Evolutionary conservation across 2,797 vertebrate species (phyloP).

Genomic region (Cichlasoma orientale): DNA sequence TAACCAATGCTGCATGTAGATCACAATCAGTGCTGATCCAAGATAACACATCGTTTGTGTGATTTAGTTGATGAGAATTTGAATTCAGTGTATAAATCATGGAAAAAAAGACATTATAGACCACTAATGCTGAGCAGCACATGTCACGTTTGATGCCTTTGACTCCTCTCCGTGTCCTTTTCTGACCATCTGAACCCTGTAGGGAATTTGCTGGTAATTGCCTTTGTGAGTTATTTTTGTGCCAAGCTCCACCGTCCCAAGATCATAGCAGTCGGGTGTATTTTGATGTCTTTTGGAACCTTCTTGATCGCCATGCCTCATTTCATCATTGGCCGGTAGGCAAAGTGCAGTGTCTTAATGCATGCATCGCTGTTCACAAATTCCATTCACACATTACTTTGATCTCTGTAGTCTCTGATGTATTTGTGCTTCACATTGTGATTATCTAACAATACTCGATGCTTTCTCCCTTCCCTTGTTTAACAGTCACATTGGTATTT

Average conservation of each 20-base stretch:
- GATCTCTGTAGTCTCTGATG: constrained; percentile 9
- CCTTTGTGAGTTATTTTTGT: constrained; percentile 95
- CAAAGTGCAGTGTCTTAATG: background rate
- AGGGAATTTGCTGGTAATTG: constrained; percentile 94
- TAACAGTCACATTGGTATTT: constrained; percentile 73
- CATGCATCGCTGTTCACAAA: background rate
- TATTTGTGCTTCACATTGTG: constrained; percentile 28
- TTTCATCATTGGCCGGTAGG: constrained; percentile 91
- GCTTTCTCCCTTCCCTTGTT: constrained; percentile 68
- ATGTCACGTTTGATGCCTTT: background rate
- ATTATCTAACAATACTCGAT: constrained; percentile 61
- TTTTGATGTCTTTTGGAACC: constrained; percentile 92
- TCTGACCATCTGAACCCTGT: constrained; percentile 47
- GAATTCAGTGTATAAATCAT: background rate
- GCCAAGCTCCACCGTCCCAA: constrained; percentile 92
- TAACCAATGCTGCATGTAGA: background rate
- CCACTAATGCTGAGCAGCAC: background rate
- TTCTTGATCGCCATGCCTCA: constrained; percentile 91
- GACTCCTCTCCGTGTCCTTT: background rate
- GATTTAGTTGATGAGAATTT: background rate
- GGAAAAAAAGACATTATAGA: background rate
- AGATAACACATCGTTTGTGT: background rate
- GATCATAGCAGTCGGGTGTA: constrained; percentile 89
- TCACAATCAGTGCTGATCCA: background rate
- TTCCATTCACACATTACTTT: background rate